phyloP scores from a whole-genome alignment of 2,797 vertebrate genomes.

The Microctenopoma stevenorrisi region DNA sequence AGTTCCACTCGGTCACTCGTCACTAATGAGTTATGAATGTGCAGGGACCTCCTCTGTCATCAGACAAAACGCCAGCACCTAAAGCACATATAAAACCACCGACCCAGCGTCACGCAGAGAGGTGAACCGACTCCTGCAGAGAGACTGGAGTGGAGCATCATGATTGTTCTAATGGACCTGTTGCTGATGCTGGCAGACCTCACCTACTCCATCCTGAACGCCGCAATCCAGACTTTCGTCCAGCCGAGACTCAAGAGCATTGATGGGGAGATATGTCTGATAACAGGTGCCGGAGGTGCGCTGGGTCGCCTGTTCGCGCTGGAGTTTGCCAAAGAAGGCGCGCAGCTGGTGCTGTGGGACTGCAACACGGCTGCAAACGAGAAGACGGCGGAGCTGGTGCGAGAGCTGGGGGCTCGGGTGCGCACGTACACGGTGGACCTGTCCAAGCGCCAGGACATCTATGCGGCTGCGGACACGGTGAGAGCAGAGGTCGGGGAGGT shows the following conservation, averaged over 20 bases:
- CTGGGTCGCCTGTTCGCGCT: slow-evolving; percentile 76
- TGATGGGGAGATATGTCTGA: slow-evolving; percentile 77
- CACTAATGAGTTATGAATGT: slow-evolving; percentile 43
- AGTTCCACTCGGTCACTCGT: slow-evolving; percentile 7
- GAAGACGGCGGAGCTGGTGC: slow-evolving; percentile 67
- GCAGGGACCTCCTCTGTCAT: slow-evolving; percentile 46
- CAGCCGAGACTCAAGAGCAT: slow-evolving; percentile 73
- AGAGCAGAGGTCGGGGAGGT: slow-evolving; percentile 76
- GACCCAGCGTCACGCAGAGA: slow-evolving; percentile 24
- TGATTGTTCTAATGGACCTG: slow-evolving; percentile 76
- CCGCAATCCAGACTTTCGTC: slow-evolving; percentile 68
- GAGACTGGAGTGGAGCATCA: slow-evolving; percentile 21
- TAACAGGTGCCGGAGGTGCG: slow-evolving; percentile 77
- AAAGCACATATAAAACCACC: slow-evolving; percentile 72
- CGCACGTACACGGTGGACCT: slow-evolving; percentile 79
- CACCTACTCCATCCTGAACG: slow-evolving; percentile 64
- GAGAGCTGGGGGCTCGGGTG: slow-evolving; percentile 66
- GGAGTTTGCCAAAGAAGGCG: slow-evolving; percentile 79
- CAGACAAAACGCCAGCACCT: slow-evolving; percentile 50
- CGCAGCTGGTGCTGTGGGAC: slow-evolving; percentile 81
- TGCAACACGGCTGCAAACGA: slow-evolving; percentile 74
- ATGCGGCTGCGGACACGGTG: slow-evolving; percentile 71
- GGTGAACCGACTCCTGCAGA: not conserved
- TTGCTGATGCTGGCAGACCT: slow-evolving; percentile 75
- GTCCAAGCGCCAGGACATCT: slow-evolving; percentile 70